Evolutionary conservation across 2,888 invertebrate genomes (phyloP), one percentile per base, ranked within the genome.

Genomic region (Trissolcus brochymenae): DNA sequence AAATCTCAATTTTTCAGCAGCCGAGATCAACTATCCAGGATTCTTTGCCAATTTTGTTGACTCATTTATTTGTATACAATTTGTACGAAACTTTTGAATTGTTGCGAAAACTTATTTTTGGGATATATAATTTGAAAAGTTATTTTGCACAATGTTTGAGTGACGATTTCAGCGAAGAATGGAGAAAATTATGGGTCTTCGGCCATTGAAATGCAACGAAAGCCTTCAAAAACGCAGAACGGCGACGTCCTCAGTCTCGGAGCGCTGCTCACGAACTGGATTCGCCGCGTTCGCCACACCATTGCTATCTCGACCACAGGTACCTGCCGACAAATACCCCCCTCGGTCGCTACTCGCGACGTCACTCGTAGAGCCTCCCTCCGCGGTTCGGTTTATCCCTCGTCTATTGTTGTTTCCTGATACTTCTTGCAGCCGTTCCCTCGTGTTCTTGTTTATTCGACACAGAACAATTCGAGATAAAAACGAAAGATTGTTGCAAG

Each of bases 261-360:
- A 88, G 85, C 85, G 87, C 85, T 84, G 84, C 84, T 84, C 86
- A 86, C 86, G 84, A 84, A 88, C 88, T 87, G 87, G 85, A 85
- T 79, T 80, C 62, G 75, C 77, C 78, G 80, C 74, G 79, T 74
- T 66, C 67, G 68, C 73, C 76, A 59, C 74, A 79, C 79, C 78
- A 81, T 84, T 82, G 82, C 77, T 78, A 78, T 70, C 68, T 79
- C 78, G 65, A 78, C 79, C 79, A 62, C 80, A 81, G 81, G 81
- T 68, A 78, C 70, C 74, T 66, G 71, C 81, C 84, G 84, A 84
- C 84, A 84, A 82, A 84, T 84, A 83, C 81, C 80, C 81, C 79
- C 71, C 76, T 77, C 79, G 62, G 65, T 62, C 56, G 67, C 60
- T 66, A 29, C 43, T 64, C 25, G 57, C 68, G 66, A 76, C 72